These are phyloP conservation scores for Tiliqua scincoides DNA, from an alignment of 2,113 vertebrate genomes.

Conservation along the genomic window DNA sequence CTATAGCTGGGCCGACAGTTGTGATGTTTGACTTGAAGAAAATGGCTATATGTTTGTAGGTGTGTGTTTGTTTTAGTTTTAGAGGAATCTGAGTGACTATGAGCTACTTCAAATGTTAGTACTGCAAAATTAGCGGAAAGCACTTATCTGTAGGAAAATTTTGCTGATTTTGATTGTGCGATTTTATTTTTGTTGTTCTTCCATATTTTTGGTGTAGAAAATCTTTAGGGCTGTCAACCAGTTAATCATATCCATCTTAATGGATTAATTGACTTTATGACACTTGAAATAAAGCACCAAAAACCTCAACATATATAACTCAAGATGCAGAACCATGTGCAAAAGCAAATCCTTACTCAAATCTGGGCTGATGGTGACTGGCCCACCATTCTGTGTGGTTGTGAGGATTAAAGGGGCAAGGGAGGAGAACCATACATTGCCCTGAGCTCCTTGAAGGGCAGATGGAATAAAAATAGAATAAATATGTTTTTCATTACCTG, in stretches of 20 bases:
- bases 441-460: too few relatives aligned
- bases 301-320: too few relatives aligned
- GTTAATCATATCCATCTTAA: not conserved
- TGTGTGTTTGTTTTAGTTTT: too few relatives aligned
- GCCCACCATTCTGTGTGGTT: too few relatives aligned
- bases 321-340: too few relatives aligned
- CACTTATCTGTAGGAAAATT: not conserved
- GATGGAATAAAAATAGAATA: not conserved
- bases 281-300: not conserved
- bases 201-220: not conserved
- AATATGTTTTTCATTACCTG: not conserved
- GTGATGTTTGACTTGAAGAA: not conserved
- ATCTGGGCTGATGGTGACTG: too few relatives aligned
- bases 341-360: too few relatives aligned
- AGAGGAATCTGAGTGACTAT: not conserved
- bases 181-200: too few relatives aligned
- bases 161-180: not conserved
- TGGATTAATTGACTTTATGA: not conserved
- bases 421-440: too few relatives aligned
- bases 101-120: not conserved
- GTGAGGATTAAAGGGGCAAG: too few relatives aligned
- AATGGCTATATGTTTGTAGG: not conserved
- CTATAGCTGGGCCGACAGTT: not conserved
- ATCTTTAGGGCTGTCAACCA: not conserved
- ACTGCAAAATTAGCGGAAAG: not conserved